Evolutionary conservation across 2,113 vertebrate species (phyloP).

Genomic region (Catharus fuscescens): DNA sequence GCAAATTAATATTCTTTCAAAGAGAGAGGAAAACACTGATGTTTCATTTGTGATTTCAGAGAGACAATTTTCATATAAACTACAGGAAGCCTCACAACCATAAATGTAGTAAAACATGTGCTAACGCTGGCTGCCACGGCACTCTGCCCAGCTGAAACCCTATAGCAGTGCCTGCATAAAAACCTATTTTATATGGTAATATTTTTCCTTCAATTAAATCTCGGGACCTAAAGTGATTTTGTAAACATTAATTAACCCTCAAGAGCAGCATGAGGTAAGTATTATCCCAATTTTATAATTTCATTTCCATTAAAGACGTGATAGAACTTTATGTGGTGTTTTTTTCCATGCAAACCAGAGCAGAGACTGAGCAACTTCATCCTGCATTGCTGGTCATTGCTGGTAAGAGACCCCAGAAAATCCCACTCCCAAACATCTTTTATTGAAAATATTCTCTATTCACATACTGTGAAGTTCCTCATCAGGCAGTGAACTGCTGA

Average conservation of each 20-base stretch:
- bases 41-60: slow-evolving; percentile 54
- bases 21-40: slow-evolving; percentile 39
- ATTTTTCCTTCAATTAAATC: slow-evolving; percentile 61
- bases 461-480: neutral
- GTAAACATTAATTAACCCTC: slow-evolving; percentile 65
- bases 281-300: slow-evolving; percentile 40
- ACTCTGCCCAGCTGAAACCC: slow-evolving; percentile 41
- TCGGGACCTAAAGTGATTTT: slow-evolving; percentile 53
- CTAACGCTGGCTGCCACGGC: slow-evolving; percentile 18
- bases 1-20: slow-evolving; percentile 49
- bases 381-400: neutral
- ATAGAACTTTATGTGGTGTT: neutral
- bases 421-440: neutral
- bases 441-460: neutral
- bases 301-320: slow-evolving; percentile 32
- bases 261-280: slow-evolving; percentile 39
- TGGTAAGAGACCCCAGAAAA: neutral
- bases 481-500: neutral
- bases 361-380: neutral
- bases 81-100: slow-evolving; percentile 18
- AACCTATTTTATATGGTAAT: slow-evolving; percentile 50
- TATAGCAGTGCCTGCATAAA: neutral
- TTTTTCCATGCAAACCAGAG: neutral
- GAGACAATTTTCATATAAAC: slow-evolving; percentile 27
- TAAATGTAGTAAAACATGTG: slow-evolving; percentile 26